Percentiles rank a stretch among this genome's conserved stretches.
phyloP scores from a whole-genome alignment of 2,888 invertebrate species.

The Aromia moschata region DNA sequence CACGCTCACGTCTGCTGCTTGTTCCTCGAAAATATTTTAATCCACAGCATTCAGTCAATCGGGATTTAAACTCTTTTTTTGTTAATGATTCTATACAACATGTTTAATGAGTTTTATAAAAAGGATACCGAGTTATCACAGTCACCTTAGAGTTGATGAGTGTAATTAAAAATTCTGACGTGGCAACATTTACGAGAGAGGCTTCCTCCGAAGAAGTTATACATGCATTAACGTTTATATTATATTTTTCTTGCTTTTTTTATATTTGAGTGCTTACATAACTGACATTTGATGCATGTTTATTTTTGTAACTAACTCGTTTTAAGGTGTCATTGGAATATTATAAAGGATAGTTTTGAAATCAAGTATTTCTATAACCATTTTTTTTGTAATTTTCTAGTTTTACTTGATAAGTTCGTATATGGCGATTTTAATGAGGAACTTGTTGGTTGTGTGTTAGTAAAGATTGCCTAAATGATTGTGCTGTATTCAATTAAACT shows the following conservation, averaged over 20 bases:
- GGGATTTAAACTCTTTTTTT: slow-evolving; percentile 11
- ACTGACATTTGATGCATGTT: too few species aligned
- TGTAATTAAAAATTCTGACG: slow-evolving; percentile 19
- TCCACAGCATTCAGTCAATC: background rate
- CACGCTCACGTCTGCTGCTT: too few species aligned
- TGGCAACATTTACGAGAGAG: slow-evolving; percentile 14
- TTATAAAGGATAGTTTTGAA: too few species aligned
- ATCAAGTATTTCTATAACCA: too few species aligned
- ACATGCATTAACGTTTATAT: background rate
- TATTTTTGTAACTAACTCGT: slow-evolving; percentile 11
- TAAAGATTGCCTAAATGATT: too few species aligned
- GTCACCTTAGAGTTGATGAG: slow-evolving; percentile 15
- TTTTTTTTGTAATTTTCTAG: too few species aligned
- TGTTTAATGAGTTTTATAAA: slow-evolving; percentile 9
- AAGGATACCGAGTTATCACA: slow-evolving; percentile 6
- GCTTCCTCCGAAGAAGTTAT: background rate
- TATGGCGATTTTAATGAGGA: too few species aligned
- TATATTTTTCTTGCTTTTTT: slow-evolving; percentile 2
- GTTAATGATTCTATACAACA: slow-evolving; percentile 4
- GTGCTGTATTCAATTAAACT: too few species aligned
- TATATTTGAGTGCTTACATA: slow-evolving; percentile 12
- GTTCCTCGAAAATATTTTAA: background rate
- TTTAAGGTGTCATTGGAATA: too few species aligned
- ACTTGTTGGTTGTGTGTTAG: too few species aligned
- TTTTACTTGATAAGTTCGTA: too few species aligned